Conservation (phyloP, 2,888 invertebrate genomes). For the Poecilobothrus nobilitatus region DNA sequence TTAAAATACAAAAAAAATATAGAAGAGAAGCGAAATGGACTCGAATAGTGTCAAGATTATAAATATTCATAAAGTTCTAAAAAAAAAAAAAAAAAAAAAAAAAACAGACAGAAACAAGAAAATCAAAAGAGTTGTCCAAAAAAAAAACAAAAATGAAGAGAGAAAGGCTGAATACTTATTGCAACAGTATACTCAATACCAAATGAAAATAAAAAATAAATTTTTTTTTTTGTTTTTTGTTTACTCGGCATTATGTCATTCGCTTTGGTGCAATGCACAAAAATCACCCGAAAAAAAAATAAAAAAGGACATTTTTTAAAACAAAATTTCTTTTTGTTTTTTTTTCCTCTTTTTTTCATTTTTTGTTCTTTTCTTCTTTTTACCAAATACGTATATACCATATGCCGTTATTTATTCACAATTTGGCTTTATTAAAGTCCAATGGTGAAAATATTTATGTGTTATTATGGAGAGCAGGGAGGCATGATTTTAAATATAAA, state of each 20-base stretch:
- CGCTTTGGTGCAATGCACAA: not conserved
- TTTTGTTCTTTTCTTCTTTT: not conserved
- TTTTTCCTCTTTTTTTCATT: not conserved
- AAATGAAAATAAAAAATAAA: not conserved
- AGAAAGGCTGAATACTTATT: not conserved
- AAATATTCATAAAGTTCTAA: not conserved
- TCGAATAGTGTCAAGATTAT: slow-evolving; percentile 2
- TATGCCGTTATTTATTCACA: not conserved
- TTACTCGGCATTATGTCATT: slow-evolving; percentile 2
- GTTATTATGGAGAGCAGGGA: too few relatives aligned
- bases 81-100: too few relatives aligned
- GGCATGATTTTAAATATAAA: too few relatives aligned
- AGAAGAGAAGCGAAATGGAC: not conserved
- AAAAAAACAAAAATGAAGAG: not conserved
- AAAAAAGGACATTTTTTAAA: not conserved
- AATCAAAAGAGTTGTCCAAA: not conserved
- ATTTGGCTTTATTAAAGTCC: too few relatives aligned
- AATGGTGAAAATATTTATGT: too few relatives aligned
- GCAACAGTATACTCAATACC: not conserved
- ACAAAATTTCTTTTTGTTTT: not conserved
- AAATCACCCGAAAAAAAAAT: not conserved
- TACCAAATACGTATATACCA: not conserved
- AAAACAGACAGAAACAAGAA: too few relatives aligned
- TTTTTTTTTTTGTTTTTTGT: too few relatives aligned
- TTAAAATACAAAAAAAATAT: not conserved